Percentiles rank a stretch among this genome's conserved stretches.
These are phyloP conservation scores for Synanthedon tipuliformis DNA, from an alignment of 2,888 invertebrate genomes.

Conservation along the genomic window DNA sequence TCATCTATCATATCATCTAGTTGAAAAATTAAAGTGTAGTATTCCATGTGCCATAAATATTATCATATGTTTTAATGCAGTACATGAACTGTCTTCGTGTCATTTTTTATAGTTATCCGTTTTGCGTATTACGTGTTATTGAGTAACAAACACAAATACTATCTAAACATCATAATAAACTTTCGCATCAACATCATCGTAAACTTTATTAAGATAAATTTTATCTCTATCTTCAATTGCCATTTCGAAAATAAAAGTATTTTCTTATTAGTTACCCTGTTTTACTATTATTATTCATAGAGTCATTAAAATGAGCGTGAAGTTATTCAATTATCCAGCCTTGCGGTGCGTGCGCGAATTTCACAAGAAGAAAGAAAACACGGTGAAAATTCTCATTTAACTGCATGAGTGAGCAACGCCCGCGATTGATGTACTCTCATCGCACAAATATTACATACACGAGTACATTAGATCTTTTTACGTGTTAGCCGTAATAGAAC, in stretches of 20 bases:
- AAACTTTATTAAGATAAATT: no score
- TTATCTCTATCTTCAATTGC: neutral
- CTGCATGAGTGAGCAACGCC: neutral
- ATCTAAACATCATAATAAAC: neutral
- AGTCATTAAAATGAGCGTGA: conserved; percentile 44
- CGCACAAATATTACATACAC: no score
- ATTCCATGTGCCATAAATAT: no score
- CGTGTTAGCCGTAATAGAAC: no score
- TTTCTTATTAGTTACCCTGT: neutral
- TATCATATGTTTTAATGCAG: no score
- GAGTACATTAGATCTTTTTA: no score
- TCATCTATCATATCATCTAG: no score
- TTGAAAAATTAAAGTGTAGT: no score
- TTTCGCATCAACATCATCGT: no score
- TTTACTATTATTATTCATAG: conserved; percentile 36
- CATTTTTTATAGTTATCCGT: no score
- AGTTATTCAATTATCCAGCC: conserved; percentile 51
- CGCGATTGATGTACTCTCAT: no score
- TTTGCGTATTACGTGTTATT: neutral
- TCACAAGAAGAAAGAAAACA: conserved; percentile 57
- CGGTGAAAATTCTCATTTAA: conserved; percentile 38
- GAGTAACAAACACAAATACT: neutral
- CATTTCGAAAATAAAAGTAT: conserved; percentile 2
- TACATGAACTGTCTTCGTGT: no score
- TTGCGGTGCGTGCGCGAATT: conserved; percentile 49